These are phyloP conservation scores for Philopedon plagiatum DNA, from an alignment of 2,888 invertebrate genomes.

Conservation along the genomic window DNA sequence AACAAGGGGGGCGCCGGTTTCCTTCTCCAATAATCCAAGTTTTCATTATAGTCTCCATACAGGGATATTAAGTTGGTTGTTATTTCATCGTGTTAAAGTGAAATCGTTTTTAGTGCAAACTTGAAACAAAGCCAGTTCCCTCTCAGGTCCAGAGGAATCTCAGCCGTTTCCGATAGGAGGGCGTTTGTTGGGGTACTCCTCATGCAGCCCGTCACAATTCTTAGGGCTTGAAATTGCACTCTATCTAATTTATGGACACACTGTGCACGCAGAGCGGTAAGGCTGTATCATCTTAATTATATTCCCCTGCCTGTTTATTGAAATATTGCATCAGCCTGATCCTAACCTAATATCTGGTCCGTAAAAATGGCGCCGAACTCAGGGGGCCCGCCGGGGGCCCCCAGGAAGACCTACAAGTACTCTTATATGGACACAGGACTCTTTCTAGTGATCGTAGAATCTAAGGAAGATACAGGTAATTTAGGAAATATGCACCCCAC, in stretches of 20 bases:
- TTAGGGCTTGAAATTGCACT: neutral
- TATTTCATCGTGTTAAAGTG: neutral
- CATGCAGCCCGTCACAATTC: neutral
- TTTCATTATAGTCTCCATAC: neutral
- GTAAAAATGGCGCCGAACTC: too few relatives aligned
- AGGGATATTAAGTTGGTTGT: neutral
- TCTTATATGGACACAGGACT: neutral
- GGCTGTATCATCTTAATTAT: too few relatives aligned
- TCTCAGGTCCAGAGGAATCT: neutral
- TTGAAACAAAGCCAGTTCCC: neutral
- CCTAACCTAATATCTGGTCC: too few relatives aligned
- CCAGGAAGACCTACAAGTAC: neutral
- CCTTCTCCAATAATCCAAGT: neutral
- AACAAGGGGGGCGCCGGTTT: neutral
- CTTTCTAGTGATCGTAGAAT: neutral
- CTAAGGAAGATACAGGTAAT: neutral
- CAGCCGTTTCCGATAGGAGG: neutral
- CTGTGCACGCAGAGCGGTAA: too few relatives aligned
- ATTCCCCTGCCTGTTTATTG: too few relatives aligned
- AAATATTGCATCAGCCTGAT: too few relatives aligned
- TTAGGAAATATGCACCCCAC: neutral
- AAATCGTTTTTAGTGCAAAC: neutral
- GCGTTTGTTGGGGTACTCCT: neutral
- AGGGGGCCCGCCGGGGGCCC: too few relatives aligned
- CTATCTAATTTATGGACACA: too few relatives aligned